These are phyloP conservation scores for Criorhina ranunculi DNA, from an alignment of 2,888 invertebrate genomes.

Conservation along the genomic window DNA sequence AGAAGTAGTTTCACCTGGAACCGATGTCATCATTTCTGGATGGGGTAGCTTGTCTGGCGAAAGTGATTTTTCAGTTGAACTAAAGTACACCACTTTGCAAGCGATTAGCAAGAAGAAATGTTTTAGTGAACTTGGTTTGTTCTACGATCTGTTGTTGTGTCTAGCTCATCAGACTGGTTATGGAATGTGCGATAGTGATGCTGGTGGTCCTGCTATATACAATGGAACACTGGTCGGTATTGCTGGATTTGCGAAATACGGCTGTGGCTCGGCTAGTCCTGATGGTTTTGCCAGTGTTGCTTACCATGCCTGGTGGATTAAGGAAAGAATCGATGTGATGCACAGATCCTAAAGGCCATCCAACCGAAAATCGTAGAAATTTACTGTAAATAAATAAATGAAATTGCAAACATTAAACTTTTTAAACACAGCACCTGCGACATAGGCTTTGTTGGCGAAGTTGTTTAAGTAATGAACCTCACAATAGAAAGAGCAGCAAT, in stretches of 20 bases:
- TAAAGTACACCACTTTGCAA: conserved; percentile 1
- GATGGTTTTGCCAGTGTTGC: neutral
- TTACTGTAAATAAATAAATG: too few species aligned
- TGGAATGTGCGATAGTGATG: conserved; percentile 16
- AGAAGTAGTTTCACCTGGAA: conserved; percentile 76
- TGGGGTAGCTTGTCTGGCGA: conserved; percentile 79
- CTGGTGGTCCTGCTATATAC: conserved; percentile 6
- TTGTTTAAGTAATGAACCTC: too few species aligned
- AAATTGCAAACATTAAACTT: too few species aligned
- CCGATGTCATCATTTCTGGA: conserved; percentile 80
- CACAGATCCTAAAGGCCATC: too few species aligned
- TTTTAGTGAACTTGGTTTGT: conserved; percentile 5
- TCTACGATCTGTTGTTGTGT: conserved; percentile 2
- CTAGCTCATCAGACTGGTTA: neutral
- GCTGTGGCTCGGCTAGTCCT: neutral
- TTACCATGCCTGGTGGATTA: neutral
- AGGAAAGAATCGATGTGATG: too few species aligned
- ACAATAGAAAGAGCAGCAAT: too few species aligned
- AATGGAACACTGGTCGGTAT: conserved; percentile 14
- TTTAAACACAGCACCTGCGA: too few species aligned
- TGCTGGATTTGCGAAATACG: neutral
- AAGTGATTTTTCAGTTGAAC: neutral
- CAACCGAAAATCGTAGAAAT: too few species aligned
- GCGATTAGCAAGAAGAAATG: conserved; percentile 6
- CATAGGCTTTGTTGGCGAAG: too few species aligned